phyloP scores from a whole-genome alignment of 2,113 vertebrate species.

The Sapajus apella region DNA sequence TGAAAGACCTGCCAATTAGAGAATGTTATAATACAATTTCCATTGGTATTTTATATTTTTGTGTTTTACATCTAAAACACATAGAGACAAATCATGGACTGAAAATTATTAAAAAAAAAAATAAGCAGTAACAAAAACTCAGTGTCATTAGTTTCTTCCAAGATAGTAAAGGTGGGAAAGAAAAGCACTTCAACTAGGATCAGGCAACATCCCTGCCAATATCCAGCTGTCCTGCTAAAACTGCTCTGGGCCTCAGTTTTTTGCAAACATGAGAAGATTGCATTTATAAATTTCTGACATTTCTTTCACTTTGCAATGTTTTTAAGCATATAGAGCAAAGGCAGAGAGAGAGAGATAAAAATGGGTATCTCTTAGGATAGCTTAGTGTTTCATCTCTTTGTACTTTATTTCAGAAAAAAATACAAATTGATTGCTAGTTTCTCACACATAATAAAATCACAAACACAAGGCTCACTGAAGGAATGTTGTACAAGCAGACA shows the following conservation, averaged over 20 bases:
- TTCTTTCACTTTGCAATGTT: neutral
- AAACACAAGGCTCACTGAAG: constrained; percentile 61
- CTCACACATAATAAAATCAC: constrained; percentile 57
- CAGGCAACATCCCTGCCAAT: constrained; percentile 6
- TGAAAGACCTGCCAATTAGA: constrained; percentile 22
- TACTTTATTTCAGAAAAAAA: neutral
- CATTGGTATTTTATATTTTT: constrained; percentile 34
- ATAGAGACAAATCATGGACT: constrained; percentile 35
- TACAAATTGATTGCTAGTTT: neutral
- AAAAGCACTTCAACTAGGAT: neutral
- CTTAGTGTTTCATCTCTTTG: constrained; percentile 5
- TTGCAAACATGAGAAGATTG: constrained; percentile 13
- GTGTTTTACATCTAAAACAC: constrained; percentile 34
- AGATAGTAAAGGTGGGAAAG: neutral
- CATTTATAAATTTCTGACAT: constrained; percentile 6
- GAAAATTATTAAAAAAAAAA: neutral
- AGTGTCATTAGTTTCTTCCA: neutral
- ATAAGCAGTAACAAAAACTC: constrained; percentile 22
- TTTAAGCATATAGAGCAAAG: constrained; percentile 2
- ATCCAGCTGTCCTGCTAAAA: neutral
- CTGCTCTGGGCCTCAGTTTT: neutral
- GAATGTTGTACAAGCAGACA: constrained; percentile 59
- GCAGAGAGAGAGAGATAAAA: constrained; percentile 26
- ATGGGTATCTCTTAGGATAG: neutral
- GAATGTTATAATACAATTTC: neutral